Base-by-base conservation (phyloP, 2,888 invertebrate species). In the Ennomos fuscantarius region DNA sequence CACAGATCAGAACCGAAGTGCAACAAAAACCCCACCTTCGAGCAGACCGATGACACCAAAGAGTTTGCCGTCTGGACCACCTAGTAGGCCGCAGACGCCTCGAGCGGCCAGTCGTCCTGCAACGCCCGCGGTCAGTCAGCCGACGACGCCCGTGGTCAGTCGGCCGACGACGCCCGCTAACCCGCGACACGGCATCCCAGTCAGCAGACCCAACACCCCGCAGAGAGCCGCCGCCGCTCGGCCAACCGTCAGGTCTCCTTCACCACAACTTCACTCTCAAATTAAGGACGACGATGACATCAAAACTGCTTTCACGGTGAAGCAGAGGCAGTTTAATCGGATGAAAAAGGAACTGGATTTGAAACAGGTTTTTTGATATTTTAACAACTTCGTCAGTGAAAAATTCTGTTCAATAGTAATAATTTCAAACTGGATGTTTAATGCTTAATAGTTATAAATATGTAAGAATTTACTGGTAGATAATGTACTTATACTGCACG, bases 261-360 rank as follows among this genome's bases (percentile, higher is more conserved):
- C 48, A 1, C 53, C 60, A 1, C 47, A 45, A 8, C 46, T 15
- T 9, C 39, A 8, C 13, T 0, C 12, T 8, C 24, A 46, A 35
- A 0, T 43, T 1, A 54, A 58, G 33, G 75, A 72, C 32, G 77
- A 82, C n/a, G 78, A 79, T 8, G 78, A 80, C 5, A 63, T 88
- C 2, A 83, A 80, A 70, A 62, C 78, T 1, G 59, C 70, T 3
- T 89, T 78, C 53, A 55, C 59, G 8, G 60, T 65, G 10, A 90
- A 86, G 63, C 81, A 85, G 41, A 79, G 76, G 62, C 78, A 86
- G 69, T 90, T 87, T 65, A 79, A 81, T 15, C 62, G 55, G 13
- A 70, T 91, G 82, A 92, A 91, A 65, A 91, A 84, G 64, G 91
- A 91, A 59, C 70, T 92, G n/a, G 91, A 92, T 70, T 62, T 90